Base-by-base conservation (phyloP, 53 echinoderm and acorn worm species). In the Glandiceps talaboti region DNA sequence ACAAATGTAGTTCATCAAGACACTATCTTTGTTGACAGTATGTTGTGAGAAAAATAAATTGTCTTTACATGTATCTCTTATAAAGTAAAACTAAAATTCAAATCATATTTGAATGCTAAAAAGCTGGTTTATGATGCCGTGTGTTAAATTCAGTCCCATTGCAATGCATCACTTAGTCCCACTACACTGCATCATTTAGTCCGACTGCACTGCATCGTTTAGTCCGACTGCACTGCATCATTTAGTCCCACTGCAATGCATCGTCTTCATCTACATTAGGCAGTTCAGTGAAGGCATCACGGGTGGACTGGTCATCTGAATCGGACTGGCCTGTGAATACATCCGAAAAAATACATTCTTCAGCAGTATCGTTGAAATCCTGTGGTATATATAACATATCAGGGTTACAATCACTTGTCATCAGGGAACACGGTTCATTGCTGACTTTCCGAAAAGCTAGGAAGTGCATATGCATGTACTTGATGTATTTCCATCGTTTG, bases 361-460 rank as follows among this genome's bases (percentile, higher is more conserved):
- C 97, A n/a, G 82, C 80, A 0, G 92, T 92, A 32, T 97, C 97
- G 33, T 91, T 93, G 83, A 88, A 93, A 82, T 97, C 97, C 84
- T 97, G 97, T 25, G 97, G 97, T 31, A 97, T 97, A 81, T 91
- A 97, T 74, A 97, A 81, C 91, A 93, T 84, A 73, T 97, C 97
- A 0, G 97, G 92, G 30, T 88, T 86, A 0, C 80, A 86, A 0
- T 91, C 97, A 28, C 80, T 83, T 26, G 73, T 74, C 1, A 76
- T 78, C 45, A 85, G 31, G n/a, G 76, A 85, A 0, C 84, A 82
- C 0, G 79, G 77, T 33, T 93, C 93, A 14, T 33, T 82, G n/a
- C 84, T 85, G 10, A 89, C 89, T 75, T 97, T 97, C 28, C 97
- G 85, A 77, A 97, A 97, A 74, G 93, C 97, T 93, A 97, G 92